phyloP scores from a whole-genome alignment of 1,140 invertebrate genomes.

The honey bee (Apis mellifera) region Amel_HAv3.1 CM009931.2:27276501-27277000 shows the following conservation, averaged over 20 bases:
- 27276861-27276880: conserved; percentile 77
- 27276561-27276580: not conserved
- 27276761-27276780: conserved; percentile 55
- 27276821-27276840: conserved; percentile 65
- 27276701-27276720: not conserved
- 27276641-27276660: conserved; percentile 39
- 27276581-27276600: conserved; percentile 45
- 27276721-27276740: conserved; percentile 9
- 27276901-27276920: conserved; percentile 81
- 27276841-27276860: conserved; percentile 72
- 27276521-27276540: conserved; percentile 4
- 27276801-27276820: conserved; percentile 67
- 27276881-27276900: conserved; percentile 80
- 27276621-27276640: conserved; percentile 63
- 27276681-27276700: conserved; percentile 14
- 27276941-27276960: conserved; percentile 76
- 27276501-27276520: conserved; percentile 48
- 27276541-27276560: too few relatives aligned
- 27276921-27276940: conserved; percentile 79
- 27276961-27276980: conserved; percentile 63
- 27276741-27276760: conserved; percentile 35
- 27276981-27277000: conserved; percentile 48
- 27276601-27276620: conserved; percentile 61
- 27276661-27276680: conserved; percentile 48
- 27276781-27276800: conserved; percentile 45